A percentile compares a stretch with the other conserved stretches of the same genome.
These are phyloP conservation scores for Propsilocerus akamusi DNA, from an alignment of 1,140 invertebrate genomes.

Conservation along the genomic window DNA sequence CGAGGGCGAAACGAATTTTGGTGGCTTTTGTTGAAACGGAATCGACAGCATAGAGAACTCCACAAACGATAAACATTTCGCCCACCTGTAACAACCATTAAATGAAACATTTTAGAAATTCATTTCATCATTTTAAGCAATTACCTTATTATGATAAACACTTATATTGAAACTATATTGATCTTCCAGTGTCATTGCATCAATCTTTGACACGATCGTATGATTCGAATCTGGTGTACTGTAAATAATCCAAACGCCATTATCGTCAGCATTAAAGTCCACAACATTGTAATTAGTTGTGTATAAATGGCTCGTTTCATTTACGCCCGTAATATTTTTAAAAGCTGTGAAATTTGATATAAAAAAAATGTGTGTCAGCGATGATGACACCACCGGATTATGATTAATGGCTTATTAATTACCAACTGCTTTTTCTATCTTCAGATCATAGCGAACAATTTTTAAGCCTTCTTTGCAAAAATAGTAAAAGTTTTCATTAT, in stretches of 20 bases:
- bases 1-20: slow-evolving; percentile 69
- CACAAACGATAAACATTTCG: slow-evolving; percentile 91
- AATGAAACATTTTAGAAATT: background rate
- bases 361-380: background rate
- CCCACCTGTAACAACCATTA: slow-evolving; percentile 33
- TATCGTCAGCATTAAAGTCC: slow-evolving; percentile 87
- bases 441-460: slow-evolving; percentile 44
- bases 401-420: background rate
- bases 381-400: background rate
- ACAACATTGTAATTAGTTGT: slow-evolving; percentile 56
- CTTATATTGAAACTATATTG: slow-evolving; percentile 78
- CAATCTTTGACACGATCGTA: slow-evolving; percentile 65
- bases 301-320: slow-evolving; percentile 37
- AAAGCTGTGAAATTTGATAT: background rate
- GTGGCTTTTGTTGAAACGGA: slow-evolving; percentile 62
- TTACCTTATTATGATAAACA: slow-evolving; percentile 66
- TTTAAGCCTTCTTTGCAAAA: slow-evolving; percentile 40
- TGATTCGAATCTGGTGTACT: slow-evolving; percentile 58
- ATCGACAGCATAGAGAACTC: slow-evolving; percentile 80
- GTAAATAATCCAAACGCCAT: slow-evolving; percentile 77
- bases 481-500: slow-evolving; percentile 84
- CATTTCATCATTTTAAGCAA: background rate
- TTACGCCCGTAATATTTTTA: slow-evolving; percentile 17
- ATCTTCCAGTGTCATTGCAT: slow-evolving; percentile 41
- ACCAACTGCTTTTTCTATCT: slow-evolving; percentile 10